These are phyloP conservation scores for Hylaea fasciaria DNA, from an alignment of 2,888 invertebrate genomes.

Conservation along the genomic window DNA sequence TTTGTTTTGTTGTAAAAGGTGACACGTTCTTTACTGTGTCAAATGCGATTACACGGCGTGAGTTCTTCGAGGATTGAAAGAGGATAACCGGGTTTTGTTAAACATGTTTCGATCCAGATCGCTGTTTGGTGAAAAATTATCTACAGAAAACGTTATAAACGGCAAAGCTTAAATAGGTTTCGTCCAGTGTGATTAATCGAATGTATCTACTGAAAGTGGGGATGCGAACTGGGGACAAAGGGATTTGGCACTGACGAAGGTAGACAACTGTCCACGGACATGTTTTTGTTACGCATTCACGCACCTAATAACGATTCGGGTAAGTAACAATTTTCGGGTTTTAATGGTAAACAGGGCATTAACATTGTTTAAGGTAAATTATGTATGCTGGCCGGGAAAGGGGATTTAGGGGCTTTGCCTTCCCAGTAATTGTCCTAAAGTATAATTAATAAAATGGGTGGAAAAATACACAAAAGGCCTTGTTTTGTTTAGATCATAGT, in stretches of 20 bases:
- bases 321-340: slow-evolving; percentile 1
- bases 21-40: background rate
- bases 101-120: no score
- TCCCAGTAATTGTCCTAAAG: no score
- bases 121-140: no score
- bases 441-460: no score
- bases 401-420: no score
- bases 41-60: background rate
- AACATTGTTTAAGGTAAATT: background rate
- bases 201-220: background rate
- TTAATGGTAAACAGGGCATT: background rate
- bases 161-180: slow-evolving; percentile 17
- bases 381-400: no score
- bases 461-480: no score
- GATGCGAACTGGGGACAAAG: slow-evolving; percentile 1
- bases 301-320: slow-evolving; percentile 6
- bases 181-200: slow-evolving; percentile 16
- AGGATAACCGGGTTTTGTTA: no score
- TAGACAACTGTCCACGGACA: slow-evolving; percentile 18
- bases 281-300: slow-evolving; percentile 11
- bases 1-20: slow-evolving; percentile 1
- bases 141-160: no score
- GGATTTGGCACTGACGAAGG: slow-evolving; percentile 21
- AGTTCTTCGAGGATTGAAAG: no score
- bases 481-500: no score